Conservation (phyloP, 2,888 invertebrate genomes). For the Trachelus tabidus region DNA sequence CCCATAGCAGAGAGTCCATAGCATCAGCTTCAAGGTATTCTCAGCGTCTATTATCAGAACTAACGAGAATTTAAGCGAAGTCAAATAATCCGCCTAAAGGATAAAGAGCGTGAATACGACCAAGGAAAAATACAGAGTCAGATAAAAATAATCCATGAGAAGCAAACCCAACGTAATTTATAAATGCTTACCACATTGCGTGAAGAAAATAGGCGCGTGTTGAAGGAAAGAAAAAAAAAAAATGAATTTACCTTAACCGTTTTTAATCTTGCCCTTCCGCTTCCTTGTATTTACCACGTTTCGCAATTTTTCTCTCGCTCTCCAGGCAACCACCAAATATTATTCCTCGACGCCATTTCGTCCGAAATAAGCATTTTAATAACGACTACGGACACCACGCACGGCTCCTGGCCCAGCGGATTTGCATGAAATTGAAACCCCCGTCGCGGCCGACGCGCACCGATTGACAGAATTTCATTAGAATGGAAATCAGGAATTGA, state of each 20-base stretch:
- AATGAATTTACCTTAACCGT: not conserved
- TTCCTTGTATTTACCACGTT: no score
- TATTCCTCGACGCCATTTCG: conserved; percentile 20
- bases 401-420: conserved; percentile 34
- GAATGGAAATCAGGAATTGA: conserved; percentile 52
- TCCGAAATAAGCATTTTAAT: conserved; percentile 44
- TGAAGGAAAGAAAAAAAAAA: conserved; percentile 7
- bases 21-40: not conserved
- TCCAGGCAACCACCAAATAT: not conserved
- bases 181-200: conserved; percentile 36
- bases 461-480: conserved; percentile 46
- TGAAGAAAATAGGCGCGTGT: conserved; percentile 30
- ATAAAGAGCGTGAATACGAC: not conserved
- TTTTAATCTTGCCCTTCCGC: not conserved
- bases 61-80: conserved; percentile 44
- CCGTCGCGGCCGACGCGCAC: conserved; percentile 28
- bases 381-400: conserved; percentile 23
- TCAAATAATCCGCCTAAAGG: conserved; percentile 31
- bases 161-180: conserved; percentile 41
- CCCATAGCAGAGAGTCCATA: not conserved
- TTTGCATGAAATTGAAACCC: conserved; percentile 57
- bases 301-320: not conserved
- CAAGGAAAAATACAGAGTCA: not conserved
- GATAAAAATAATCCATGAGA: not conserved
- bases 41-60: conserved; percentile 9